Evolutionary conservation across 30 jellyfish, hydroid and myxozoan genomes (phyloP), one percentile per base, ranked within the genome.

Genomic region (Clytia hemisphaerica): DNA sequence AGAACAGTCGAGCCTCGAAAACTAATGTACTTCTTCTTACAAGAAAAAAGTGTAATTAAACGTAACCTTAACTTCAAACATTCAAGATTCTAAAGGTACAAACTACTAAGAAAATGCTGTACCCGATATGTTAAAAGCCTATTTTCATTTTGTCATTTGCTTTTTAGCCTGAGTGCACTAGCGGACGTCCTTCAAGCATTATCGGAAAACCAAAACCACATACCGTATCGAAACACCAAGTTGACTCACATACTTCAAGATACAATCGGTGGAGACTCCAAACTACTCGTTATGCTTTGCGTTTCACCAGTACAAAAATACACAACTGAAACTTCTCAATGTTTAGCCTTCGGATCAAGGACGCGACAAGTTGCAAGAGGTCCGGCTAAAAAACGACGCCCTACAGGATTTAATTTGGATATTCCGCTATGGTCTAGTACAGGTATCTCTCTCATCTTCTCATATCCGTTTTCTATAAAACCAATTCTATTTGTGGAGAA

Each of bases 341-440:
- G 95, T 50, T 84, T 84, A 25, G 95, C 93, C 21, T 84, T 84
- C 47, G 95, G 95, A 15, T 76, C 89, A 24, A 70, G 95, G 45
- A 93, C 95, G 40, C 78, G 95, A 34, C 95, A 84, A 84, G 93
- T 84, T 7, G 95, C 93, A 4, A 81, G 95, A 1, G 95, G 95
- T 12, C 92, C 91, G 34, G 91, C 95, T 19, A 84, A 84, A 45
- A 76, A 63, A 60, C 63, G 93, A 55, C 83, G 95, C n/a, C 95
- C 95, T n/a, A 70, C 88, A 2, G 75, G 78, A 4, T 46, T 46
- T n/a, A n/a, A n/a, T n/a, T n/a, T n/a, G n/a, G n/a, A n/a, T n/a
- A n/a, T n/a, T n/a, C n/a, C n/a, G n/a, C n/a, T n/a, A n/a, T n/a
- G n/a, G n/a, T n/a, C n/a, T n/a, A n/a, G n/a, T n/a, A n/a, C n/a